Conservation (phyloP, 2,888 invertebrate genomes). For the Eretmocerus hayati region DNA sequence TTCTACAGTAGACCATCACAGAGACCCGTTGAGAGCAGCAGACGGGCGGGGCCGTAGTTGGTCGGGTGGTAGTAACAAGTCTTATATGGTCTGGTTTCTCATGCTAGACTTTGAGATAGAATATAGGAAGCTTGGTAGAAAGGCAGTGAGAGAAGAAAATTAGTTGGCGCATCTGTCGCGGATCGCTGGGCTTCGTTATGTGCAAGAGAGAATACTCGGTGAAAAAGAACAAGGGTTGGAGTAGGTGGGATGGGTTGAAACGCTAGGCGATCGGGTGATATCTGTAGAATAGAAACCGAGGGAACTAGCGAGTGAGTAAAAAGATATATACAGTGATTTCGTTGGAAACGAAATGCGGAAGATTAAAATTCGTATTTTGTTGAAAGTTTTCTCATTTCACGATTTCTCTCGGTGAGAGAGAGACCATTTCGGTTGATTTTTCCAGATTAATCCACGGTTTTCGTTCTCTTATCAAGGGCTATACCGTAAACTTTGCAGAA, state of each 20-base stretch:
- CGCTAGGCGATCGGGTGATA: no score
- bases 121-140: neutral
- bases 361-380: conserved; percentile 16
- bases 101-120: no score
- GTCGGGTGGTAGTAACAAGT: no score
- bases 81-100: no score
- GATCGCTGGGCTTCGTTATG: conserved; percentile 3
- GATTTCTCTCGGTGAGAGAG: neutral
- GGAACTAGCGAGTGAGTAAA: neutral
- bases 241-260: no score
- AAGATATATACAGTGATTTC: neutral
- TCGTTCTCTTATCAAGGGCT: conserved; percentile 3
- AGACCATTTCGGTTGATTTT: conserved; percentile 7
- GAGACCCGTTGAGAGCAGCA: neutral
- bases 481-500: no score
- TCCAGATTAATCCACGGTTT: neutral
- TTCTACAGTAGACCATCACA: neutral
- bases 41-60: no score
- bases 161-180: conserved; percentile 37
- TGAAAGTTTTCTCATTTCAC: conserved; percentile 11
- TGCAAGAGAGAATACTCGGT: no score
- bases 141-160: conserved; percentile 24
- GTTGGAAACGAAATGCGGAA: conserved; percentile 5
- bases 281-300: no score
- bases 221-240: no score